Evolutionary conservation across 2,888 invertebrate genomes (phyloP), one percentile per base, ranked within the genome.

Genomic region (Drosophila infuscata): DNA sequence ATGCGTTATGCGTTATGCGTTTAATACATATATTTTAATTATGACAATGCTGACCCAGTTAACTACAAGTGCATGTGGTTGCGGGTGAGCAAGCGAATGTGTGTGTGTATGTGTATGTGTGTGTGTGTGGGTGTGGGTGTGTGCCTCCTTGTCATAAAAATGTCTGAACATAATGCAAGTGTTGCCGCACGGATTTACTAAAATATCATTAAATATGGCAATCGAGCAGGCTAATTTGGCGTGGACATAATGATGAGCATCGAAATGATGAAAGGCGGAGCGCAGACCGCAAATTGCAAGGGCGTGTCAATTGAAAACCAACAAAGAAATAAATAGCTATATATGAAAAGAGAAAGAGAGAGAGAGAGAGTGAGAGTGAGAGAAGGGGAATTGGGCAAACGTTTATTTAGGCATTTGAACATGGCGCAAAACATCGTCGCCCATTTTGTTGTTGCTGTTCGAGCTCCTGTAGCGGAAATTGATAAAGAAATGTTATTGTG

Each of bases 401-500:
- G 70, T 76, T 85, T 82, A 69, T 76, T 83, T 74, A 74, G 84
- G 88, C 76, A 79, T 86, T 79, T 72, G 63, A 68, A 71, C 70
- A 70, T 77, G 74, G 53, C 70, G 59, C 54, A 71, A 62, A 62
- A 63, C 62, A 69, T 57, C 54, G 53, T 67, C 36, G 65, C 65
- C 41, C 41, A 43, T 65, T 57, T 71, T 71, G 61, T 66, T 64
- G 30, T 65, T 81, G 41, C 61, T 62, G 60, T 68, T 80, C 46
- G 25, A 57, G 53, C 70, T 79, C 70, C 70, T 82, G 73, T 84
- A 76, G 76, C 67, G 84, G 87, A 86, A 87, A 86, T 86, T 86
- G 85, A 87, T 87, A 89, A 86, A 89, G 88, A 87, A 89, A 86
- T 84, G 76, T 78, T 79, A 75, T 83, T 87, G 76, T 75, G 65